Conservation (phyloP, 2,888 invertebrate species). For the Zaprionus obscuricornis region DNA sequence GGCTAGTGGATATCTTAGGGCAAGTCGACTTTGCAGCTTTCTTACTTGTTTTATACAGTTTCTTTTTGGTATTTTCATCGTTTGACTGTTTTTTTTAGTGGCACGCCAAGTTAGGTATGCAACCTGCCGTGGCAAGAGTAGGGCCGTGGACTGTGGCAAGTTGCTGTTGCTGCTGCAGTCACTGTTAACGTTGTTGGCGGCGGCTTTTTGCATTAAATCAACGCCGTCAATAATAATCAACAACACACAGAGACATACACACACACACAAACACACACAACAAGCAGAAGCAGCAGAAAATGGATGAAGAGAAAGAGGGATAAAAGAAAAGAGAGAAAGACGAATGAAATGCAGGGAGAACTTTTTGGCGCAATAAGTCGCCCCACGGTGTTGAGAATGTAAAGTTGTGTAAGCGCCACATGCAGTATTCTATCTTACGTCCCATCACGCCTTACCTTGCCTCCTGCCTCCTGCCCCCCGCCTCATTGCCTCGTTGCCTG, state of each 20-base stretch:
- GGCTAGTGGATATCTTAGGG: no score
- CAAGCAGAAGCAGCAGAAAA: no score
- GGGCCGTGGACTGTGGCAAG: constrained; percentile 7
- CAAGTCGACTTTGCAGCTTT: no score
- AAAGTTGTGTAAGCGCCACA: no score
- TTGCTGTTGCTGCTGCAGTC: constrained; percentile 16
- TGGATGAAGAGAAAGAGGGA: background rate
- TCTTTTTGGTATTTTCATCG: constrained; percentile 46
- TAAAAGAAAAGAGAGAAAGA: background rate
- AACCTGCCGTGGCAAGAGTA: no score
- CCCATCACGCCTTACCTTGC: no score
- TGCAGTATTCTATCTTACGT: no score
- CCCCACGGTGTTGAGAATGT: no score
- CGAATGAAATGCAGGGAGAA: background rate
- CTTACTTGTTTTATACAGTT: no score
- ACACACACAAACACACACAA: constrained; percentile 19
- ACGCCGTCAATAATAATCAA: constrained; percentile 79
- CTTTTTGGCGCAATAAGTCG: constrained; percentile 51
- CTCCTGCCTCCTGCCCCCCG: background rate
- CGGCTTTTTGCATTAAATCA: constrained; percentile 74
- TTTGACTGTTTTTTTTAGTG: constrained; percentile 36
- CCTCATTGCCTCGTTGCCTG: constrained; percentile 11
- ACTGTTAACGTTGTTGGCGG: constrained; percentile 30
- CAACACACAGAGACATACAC: constrained; percentile 46
- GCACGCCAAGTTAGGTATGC: constrained; percentile 47